These are phyloP conservation scores for Piprites chloris DNA, from an alignment of 2,113 vertebrate genomes.

Conservation along the genomic window DNA sequence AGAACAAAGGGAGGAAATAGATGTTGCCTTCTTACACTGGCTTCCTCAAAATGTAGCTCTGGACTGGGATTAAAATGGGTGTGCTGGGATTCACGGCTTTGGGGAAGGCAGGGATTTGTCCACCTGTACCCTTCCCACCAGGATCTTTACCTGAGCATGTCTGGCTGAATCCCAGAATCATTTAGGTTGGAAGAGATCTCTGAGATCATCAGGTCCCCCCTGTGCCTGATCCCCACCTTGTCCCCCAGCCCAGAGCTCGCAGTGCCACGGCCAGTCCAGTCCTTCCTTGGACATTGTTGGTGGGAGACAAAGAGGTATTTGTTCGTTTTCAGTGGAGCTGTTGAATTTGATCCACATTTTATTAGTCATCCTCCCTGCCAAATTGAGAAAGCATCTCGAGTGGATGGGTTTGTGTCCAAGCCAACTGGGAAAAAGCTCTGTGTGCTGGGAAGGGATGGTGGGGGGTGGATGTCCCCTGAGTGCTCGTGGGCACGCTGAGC, in stretches of 20 bases:
- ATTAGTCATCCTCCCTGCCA: not conserved
- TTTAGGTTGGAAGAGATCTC: not conserved
- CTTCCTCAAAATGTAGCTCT: not conserved
- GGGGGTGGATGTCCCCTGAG: not conserved
- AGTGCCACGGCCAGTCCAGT: not conserved
- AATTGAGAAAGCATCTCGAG: not conserved
- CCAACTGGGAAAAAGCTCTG: not conserved
- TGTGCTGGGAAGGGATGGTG: not conserved
- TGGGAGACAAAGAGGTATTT: not conserved
- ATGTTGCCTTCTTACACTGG: not conserved
- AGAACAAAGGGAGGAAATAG: constrained; percentile 24
- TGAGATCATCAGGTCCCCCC: rapidly evolving
- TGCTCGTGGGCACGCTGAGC: not conserved
- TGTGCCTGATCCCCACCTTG: not conserved
- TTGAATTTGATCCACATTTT: not conserved
- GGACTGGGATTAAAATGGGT: not conserved
- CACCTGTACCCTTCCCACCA: not conserved
- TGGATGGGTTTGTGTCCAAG: not conserved
- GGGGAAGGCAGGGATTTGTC: not conserved
- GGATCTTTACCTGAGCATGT: rapidly evolving
- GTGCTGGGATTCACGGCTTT: not conserved
- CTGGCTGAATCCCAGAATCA: not conserved
- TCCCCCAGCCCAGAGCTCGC: not conserved
- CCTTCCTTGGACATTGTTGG: not conserved
- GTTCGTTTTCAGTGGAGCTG: not conserved